Percentiles rank a stretch among this genome's conserved stretches.
phyloP scores from a whole-genome alignment of 2,797 vertebrate species.

The Aulostomus chinensis region DNA sequence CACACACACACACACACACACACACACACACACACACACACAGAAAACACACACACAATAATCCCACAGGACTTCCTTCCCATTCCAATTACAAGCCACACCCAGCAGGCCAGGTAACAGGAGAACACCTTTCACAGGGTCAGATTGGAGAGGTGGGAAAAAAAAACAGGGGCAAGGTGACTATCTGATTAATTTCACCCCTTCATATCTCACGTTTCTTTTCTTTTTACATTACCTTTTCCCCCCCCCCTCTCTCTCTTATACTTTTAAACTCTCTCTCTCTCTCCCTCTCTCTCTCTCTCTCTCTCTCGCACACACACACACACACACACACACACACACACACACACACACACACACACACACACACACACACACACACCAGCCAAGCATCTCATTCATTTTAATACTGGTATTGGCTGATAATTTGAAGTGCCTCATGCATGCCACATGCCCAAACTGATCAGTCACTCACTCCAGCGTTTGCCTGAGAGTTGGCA shows the following conservation, averaged over 20 bases:
- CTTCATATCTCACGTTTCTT: conserved; percentile 7
- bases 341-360: background rate
- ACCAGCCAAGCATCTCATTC: conserved; percentile 10
- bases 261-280: conserved; percentile 8
- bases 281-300: background rate
- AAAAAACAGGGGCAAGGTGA: conserved; percentile 44
- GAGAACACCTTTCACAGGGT: conserved; percentile 80
- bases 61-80: conserved; percentile 80
- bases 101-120: conserved; percentile 78
- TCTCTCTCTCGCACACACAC: background rate
- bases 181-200: conserved; percentile 49
- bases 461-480: conserved; percentile 70
- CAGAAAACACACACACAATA: conserved; percentile 50
- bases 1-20: conserved; percentile 48
- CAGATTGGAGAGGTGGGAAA: conserved; percentile 72
- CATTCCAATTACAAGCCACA: conserved; percentile 80
- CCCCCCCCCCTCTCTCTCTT: background rate
- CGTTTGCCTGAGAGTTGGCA: conserved; percentile 81
- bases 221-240: conserved; percentile 1
- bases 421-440: conserved; percentile 64
- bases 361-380: background rate
- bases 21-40: conserved; percentile 30
- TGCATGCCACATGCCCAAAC: conserved; percentile 76
- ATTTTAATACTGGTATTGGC: conserved; percentile 34
- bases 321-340: background rate